Conservation (phyloP, 2,113 vertebrate species). For the Lamprotornis superbus region DNA sequence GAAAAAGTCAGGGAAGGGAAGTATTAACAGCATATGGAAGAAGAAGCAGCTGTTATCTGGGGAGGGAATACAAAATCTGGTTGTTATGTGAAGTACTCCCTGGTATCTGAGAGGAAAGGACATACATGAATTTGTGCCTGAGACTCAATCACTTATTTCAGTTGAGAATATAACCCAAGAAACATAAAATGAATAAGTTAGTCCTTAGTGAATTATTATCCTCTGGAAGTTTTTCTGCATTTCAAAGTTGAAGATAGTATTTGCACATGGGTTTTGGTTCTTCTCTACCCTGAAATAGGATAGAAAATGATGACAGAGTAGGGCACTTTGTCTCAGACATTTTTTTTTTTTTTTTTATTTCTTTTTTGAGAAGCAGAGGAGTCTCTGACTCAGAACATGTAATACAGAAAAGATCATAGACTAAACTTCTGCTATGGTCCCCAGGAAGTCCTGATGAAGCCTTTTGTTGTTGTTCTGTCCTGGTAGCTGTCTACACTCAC, state of each 20-base stretch:
- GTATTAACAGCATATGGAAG: neutral
- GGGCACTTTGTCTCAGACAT: neutral
- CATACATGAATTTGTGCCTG: neutral
- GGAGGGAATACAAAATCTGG: neutral
- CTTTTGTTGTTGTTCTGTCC: neutral
- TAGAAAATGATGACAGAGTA: neutral
- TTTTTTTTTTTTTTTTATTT: neutral
- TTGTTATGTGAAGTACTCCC: neutral
- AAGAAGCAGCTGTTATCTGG: neutral
- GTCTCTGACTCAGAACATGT: neutral
- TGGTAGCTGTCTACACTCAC: neutral
- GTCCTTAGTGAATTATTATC: neutral
- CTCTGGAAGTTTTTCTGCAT: neutral
- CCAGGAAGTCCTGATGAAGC: neutral
- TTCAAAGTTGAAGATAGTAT: neutral
- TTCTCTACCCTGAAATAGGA: neutral
- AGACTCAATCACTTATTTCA: neutral
- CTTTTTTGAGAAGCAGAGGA: neutral
- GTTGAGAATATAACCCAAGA: neutral
- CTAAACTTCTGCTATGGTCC: neutral
- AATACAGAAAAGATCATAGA: neutral
- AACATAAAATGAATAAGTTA: neutral
- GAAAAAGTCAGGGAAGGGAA: neutral
- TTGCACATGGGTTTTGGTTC: neutral
- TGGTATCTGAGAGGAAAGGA: neutral